These are phyloP conservation scores for Vidua chalybeata DNA, from an alignment of 2,113 vertebrate genomes.

Conservation along the genomic window DNA sequence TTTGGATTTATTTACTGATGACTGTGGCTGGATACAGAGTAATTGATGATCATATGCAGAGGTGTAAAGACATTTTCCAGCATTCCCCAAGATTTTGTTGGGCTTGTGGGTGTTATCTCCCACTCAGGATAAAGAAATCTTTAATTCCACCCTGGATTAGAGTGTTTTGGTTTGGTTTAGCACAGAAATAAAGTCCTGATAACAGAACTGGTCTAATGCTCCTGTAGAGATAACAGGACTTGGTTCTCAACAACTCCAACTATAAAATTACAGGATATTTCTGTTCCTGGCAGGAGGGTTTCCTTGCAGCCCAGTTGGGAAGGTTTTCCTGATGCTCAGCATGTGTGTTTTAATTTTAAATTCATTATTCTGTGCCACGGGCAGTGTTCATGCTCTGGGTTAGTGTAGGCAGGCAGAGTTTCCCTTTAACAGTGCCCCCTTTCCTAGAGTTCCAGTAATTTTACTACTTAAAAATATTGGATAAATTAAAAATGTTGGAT, in stretches of 20 bases:
- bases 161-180: background rate
- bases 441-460: background rate
- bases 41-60: background rate
- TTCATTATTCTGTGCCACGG: background rate
- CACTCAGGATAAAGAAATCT: background rate
- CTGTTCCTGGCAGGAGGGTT: background rate
- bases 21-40: background rate
- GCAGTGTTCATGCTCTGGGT: accelerated
- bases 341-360: background rate
- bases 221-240: background rate
- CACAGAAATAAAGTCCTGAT: background rate
- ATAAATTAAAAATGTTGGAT: background rate
- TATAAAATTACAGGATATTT: background rate
- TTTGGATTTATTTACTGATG: background rate
- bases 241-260: background rate
- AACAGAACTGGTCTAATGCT: background rate
- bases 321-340: background rate
- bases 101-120: background rate
- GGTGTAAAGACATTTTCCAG: background rate
- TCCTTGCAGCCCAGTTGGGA: background rate
- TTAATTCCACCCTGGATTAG: background rate
- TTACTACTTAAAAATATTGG: background rate
- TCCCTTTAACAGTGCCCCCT: background rate
- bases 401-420: background rate
- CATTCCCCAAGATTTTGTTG: background rate